phyloP scores from a whole-genome alignment of 2,797 vertebrate species.

The Sebastes oblongus region DNA sequence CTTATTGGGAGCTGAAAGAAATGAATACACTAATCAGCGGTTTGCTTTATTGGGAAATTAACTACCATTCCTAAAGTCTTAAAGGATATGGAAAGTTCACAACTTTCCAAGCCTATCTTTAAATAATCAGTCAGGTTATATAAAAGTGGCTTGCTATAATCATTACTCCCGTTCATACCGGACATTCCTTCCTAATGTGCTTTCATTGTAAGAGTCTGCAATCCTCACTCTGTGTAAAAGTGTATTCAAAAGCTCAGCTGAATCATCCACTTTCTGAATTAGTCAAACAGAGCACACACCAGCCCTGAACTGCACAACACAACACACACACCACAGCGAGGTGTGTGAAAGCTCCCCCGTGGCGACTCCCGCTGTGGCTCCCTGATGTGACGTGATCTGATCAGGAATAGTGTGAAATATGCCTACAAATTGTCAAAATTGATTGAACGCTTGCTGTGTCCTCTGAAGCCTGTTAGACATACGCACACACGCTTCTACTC shows the following conservation, averaged over 20 bases:
- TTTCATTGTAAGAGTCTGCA: background rate
- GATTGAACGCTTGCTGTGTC: constrained; percentile 26
- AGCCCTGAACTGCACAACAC: background rate
- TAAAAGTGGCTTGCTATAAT: background rate
- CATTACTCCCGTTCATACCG: too few relatives aligned
- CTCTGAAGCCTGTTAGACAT: background rate
- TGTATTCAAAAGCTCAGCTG: background rate
- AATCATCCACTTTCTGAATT: background rate
- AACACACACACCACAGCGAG: background rate
- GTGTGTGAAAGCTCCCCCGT: background rate
- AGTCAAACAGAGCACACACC: background rate
- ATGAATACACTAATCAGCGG: background rate
- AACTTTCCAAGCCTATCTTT: background rate
- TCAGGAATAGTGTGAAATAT: constrained; percentile 33
- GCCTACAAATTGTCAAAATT: constrained; percentile 28
- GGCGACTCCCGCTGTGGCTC: constrained; percentile 36
- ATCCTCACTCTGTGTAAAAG: background rate
- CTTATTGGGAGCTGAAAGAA: constrained; percentile 1
- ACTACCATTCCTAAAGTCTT: background rate
- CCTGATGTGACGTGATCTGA: constrained; percentile 36
- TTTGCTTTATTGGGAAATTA: background rate
- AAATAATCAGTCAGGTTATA: background rate
- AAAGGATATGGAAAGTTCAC: background rate
- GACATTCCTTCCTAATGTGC: background rate
- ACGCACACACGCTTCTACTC: background rate